phyloP scores from a whole-genome alignment of 2,113 vertebrate genomes.

The Antennarius striatus region DNA sequence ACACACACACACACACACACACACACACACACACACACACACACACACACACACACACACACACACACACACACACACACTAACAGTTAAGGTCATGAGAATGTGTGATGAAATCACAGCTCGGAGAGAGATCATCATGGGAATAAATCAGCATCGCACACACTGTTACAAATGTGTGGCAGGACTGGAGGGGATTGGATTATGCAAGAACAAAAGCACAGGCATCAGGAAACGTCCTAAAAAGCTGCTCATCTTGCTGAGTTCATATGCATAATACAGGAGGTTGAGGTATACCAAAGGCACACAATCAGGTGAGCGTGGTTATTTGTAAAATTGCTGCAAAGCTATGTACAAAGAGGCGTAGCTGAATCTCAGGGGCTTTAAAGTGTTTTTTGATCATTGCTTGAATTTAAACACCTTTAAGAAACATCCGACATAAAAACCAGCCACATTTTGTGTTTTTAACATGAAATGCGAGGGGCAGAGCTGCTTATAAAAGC shows the following conservation, averaged over 20 bases:
- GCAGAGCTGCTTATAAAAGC: slow-evolving; percentile 53
- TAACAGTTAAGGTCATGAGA: slow-evolving; percentile 57
- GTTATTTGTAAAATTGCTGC: slow-evolving; percentile 47
- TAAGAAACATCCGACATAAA: slow-evolving; percentile 60
- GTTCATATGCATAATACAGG: slow-evolving; percentile 54
- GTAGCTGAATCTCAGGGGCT: slow-evolving; percentile 38
- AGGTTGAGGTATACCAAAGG: slow-evolving; percentile 27
- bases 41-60: no score
- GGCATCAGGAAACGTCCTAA: slow-evolving; percentile 37
- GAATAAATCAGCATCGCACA: slow-evolving; percentile 60
- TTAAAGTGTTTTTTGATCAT: slow-evolving; percentile 39
- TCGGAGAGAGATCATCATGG: slow-evolving; percentile 50
- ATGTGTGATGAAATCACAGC: slow-evolving; percentile 53
- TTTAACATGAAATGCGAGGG: slow-evolving; percentile 59
- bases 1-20: background rate
- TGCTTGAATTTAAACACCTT: slow-evolving; percentile 43
- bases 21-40: background rate
- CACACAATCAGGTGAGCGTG: slow-evolving; percentile 48
- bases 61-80: background rate
- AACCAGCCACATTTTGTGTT: slow-evolving; percentile 54
- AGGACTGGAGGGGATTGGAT: slow-evolving; percentile 38
- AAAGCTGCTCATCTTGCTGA: slow-evolving; percentile 16
- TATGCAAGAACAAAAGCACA: slow-evolving; percentile 43
- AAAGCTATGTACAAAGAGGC: slow-evolving; percentile 31
- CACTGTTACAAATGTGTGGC: slow-evolving; percentile 57